Conservation (phyloP, 2,888 invertebrate genomes). For the Colletes collaris region DNA sequence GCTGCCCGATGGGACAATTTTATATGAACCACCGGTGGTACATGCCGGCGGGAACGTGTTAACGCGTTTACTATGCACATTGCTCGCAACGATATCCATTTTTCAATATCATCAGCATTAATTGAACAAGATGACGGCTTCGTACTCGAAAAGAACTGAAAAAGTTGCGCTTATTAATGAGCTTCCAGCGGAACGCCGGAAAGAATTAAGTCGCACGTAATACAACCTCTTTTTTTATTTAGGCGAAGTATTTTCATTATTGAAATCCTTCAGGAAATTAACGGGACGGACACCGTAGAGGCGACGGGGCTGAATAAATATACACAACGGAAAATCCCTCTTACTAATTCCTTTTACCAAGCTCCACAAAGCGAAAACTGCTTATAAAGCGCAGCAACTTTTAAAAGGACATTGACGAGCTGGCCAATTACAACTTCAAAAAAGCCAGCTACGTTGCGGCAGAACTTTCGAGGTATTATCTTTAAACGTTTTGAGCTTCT, state of each 20-base stretch:
- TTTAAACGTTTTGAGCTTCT: too few relatives aligned
- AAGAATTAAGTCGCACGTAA: constrained; percentile 18
- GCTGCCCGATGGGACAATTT: too few relatives aligned
- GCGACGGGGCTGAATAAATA: constrained; percentile 32
- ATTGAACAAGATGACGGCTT: constrained; percentile 14
- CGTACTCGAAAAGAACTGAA: not conserved
- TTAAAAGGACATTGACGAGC: constrained; percentile 48
- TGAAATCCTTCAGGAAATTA: constrained; percentile 17
- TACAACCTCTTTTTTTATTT: constrained; percentile 4
- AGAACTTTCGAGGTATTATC: constrained; percentile 18
- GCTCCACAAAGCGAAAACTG: constrained; percentile 1
- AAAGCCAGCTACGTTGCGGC: constrained; percentile 35
- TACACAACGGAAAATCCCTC: constrained; percentile 34
- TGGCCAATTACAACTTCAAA: constrained; percentile 57
- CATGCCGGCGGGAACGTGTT: not conserved
- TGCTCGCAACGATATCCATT: constrained; percentile 1
- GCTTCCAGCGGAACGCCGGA: not conserved
- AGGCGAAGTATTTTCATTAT: not conserved
- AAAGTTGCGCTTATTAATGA: constrained; percentile 17
- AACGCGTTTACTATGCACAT: constrained; percentile 15
- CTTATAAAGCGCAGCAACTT: constrained; percentile 45
- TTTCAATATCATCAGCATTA: constrained; percentile 10
- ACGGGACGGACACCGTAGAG: constrained; percentile 9
- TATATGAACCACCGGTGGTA: not conserved
- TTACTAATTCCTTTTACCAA: constrained; percentile 42